These are phyloP conservation scores for Ceriagrion tenellum DNA, from an alignment of 2,888 invertebrate genomes.

Conservation along the genomic window DNA sequence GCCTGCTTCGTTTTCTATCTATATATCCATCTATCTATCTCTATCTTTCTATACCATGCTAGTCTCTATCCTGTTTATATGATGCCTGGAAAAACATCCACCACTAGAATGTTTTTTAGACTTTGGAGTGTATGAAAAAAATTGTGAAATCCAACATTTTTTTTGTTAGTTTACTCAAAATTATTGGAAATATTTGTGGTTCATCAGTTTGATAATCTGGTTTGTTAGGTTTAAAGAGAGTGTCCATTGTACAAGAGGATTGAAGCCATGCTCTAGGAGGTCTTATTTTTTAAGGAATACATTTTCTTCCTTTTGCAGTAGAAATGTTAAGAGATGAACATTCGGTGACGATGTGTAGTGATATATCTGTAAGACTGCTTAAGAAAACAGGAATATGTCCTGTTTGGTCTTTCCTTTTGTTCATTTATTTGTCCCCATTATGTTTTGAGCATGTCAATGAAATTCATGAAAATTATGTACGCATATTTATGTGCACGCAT, in stretches of 20 bases:
- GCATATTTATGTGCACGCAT: background rate
- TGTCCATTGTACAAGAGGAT: conserved; percentile 9
- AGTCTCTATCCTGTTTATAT: conserved; percentile 37
- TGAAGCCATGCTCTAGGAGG: conserved; percentile 37
- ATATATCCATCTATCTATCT: conserved; percentile 40
- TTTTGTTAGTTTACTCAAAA: conserved; percentile 4
- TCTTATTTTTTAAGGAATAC: background rate
- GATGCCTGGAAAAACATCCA: conserved; percentile 51
- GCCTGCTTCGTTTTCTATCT: conserved; percentile 45
- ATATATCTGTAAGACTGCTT: conserved; percentile 59
- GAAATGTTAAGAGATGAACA: conserved; percentile 26
- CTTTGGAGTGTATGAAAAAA: conserved; percentile 46
- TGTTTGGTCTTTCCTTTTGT: background rate
- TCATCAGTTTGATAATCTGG: background rate
- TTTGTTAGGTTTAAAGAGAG: conserved; percentile 16
- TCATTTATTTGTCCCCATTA: background rate
- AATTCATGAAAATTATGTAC: conserved; percentile 13
- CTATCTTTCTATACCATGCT: conserved; percentile 41
- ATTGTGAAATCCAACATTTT: conserved; percentile 10
- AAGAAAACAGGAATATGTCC: background rate
- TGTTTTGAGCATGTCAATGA: background rate
- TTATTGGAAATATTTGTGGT: conserved; percentile 8
- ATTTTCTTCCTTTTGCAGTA: conserved; percentile 58
- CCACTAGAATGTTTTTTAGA: conserved; percentile 2
- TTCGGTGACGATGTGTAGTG: conserved; percentile 45